Percentiles rank a stretch among this genome's conserved stretches.
Conservation (phyloP, 2,888 invertebrate species). For the Notodonta ziczac region DNA sequence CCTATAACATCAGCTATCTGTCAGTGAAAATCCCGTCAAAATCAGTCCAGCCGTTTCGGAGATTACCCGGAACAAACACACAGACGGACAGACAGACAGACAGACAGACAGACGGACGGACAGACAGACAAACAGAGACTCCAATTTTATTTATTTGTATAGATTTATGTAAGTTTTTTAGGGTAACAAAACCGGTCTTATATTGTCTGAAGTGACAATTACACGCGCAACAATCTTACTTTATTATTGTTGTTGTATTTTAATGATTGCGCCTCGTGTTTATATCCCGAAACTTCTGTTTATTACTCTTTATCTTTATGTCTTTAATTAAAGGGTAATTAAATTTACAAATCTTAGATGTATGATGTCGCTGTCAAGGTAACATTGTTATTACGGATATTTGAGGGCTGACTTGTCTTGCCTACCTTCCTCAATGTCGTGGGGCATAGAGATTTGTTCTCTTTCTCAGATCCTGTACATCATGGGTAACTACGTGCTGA, state of each 20-base stretch:
- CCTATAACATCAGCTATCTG: too few relatives aligned
- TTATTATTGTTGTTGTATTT: conserved; percentile 1
- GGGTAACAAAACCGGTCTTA: not conserved
- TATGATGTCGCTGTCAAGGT: not conserved
- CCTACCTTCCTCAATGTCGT: too few relatives aligned
- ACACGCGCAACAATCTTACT: not conserved
- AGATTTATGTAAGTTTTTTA: too few relatives aligned
- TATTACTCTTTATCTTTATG: not conserved
- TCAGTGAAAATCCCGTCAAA: too few relatives aligned
- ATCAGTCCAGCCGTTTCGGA: too few relatives aligned
- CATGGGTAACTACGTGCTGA: conserved; percentile 14
- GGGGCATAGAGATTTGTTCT: too few relatives aligned
- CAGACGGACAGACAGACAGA: too few relatives aligned
- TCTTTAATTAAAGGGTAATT: not conserved
- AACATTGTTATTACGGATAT: not conserved
- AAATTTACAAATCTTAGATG: not conserved
- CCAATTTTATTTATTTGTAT: too few relatives aligned
- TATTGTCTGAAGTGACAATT: not conserved
- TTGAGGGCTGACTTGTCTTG: too few relatives aligned
- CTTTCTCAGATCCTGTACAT: conserved; percentile 16
- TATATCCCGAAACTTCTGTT: not conserved
- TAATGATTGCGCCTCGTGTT: not conserved
- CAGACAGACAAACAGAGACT: too few relatives aligned
- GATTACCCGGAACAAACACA: too few relatives aligned
- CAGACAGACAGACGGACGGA: too few relatives aligned